Percentiles rank a stretch among this genome's conserved stretches.
Evolutionary conservation across 2,797 vertebrate genomes (phyloP).

Genomic region (Microchirus variegatus): DNA sequence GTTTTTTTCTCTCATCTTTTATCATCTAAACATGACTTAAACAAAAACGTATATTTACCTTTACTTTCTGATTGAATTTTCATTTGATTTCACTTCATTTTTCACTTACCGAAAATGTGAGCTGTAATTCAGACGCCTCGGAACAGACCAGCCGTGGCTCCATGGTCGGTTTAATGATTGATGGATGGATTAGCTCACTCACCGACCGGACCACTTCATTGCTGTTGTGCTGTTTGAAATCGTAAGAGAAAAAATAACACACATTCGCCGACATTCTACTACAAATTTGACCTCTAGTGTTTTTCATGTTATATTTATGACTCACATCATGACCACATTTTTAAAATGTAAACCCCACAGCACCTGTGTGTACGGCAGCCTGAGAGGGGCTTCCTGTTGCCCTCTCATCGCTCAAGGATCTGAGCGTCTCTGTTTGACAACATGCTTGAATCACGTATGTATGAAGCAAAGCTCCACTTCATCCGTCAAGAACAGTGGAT

Average conservation of each 20-base stretch:
- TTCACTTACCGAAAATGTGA: background rate
- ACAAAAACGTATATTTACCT: background rate
- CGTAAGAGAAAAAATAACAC: background rate
- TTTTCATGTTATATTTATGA: conserved; percentile 20
- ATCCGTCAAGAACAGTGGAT: conserved; percentile 21
- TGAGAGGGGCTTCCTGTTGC: conserved; percentile 50
- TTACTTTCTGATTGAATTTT: background rate
- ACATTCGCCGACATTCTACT: no score
- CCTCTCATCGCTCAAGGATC: conserved; percentile 33
- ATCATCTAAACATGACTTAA: conserved; percentile 6
- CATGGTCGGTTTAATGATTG: conserved; percentile 17
- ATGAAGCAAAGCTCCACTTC: conserved; percentile 29
- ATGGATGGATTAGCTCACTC: conserved; percentile 1
- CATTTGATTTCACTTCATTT: background rate
- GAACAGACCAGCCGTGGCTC: background rate
- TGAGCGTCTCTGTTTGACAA: conserved; percentile 37
- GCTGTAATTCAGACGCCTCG: background rate
- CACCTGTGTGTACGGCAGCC: conserved; percentile 50
- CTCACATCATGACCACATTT: background rate
- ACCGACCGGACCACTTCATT: background rate
- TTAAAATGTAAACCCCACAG: conserved; percentile 44
- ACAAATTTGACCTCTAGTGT: no score
- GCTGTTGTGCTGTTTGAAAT: conserved; percentile 9
- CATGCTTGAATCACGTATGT: conserved; percentile 20
- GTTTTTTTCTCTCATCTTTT: background rate